Evolutionary conservation across 2,113 vertebrate species (phyloP), one percentile per base, ranked within the genome.

Genomic region (Takifugu bimaculatus): DNA sequence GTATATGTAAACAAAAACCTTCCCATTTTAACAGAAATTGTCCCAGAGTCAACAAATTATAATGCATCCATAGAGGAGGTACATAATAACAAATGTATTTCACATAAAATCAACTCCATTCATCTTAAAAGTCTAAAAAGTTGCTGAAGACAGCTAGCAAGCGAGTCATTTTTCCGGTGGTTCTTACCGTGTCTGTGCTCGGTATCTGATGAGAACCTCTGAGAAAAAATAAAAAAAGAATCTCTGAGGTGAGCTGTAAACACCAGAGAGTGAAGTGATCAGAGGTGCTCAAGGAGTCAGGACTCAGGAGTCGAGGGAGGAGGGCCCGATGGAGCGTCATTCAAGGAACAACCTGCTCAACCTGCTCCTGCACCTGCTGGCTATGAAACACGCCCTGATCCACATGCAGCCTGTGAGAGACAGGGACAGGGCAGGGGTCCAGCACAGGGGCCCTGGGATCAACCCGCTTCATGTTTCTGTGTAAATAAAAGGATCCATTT

Each of bases 321-420:
- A 80, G 74, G 11, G 74, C 70, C 61, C 44, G 58, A 42, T 42
- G 53, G 64, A 66, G 63, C 57, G 70, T 58, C 74, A 78, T 79
- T 81, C 75, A 77, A 65, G 61, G 50, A 80, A 29, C 74, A 86
- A 87, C 87, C 84, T 84, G 87, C 71, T 79, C 77, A 78, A 87
- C 87, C 85, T 82, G 87, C 75, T 85, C 14, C 62, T 63, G 12
- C 85, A 80, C 85, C 87, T 88, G 82, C 65, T n/a, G 45, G 45
- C 15, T 14, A 48, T n/a, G 15, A 13, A 75, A 79, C 78, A 86
- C 84, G 11, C 80, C 73, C 80, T 79, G 49, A 70, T 50, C 42
- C 4, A 7, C 57, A 53, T 73, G 68, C 68, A 63, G 6, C 47
- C 9, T 11, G 20, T 13, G 26, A 9, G 3, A 13, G 39, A 14